A percentile compares a stretch with the other conserved stretches of the same genome.
Evolutionary conservation across 2,888 invertebrate genomes (phyloP).

Genomic region (Smittia sp.): DNA sequence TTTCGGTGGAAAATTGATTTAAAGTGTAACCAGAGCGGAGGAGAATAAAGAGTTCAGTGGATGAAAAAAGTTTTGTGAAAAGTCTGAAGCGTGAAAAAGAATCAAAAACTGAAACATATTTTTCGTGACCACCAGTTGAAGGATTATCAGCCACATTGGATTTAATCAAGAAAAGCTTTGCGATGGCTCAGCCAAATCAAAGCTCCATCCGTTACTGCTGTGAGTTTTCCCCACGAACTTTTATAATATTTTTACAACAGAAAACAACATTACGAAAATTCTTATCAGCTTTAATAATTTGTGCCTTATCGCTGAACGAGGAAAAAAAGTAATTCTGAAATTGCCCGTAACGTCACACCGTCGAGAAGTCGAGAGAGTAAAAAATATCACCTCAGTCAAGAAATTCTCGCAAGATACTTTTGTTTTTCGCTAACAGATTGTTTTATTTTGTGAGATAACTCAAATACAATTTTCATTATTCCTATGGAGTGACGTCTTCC

Average conservation of each 20-base stretch:
- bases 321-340: conserved; percentile 37
- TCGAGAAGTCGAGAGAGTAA: conserved; percentile 18
- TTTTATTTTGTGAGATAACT: conserved; percentile 33
- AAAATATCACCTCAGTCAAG: background rate
- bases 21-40: background rate
- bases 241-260: background rate
- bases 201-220: conserved; percentile 54
- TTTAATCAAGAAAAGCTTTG: conserved; percentile 42
- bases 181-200: conserved; percentile 50
- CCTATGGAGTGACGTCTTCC: background rate
- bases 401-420: conserved; percentile 27
- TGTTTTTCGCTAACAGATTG: conserved; percentile 37
- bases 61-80: background rate
- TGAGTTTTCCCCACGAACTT: conserved; percentile 47
- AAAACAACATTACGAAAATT: conserved; percentile 16
- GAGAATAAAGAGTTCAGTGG: conserved; percentile 4
- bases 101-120: conserved; percentile 24
- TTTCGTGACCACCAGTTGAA: conserved; percentile 30
- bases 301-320: conserved; percentile 8
- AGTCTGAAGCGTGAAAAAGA: background rate
- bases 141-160: conserved; percentile 37
- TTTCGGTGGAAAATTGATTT: conserved; percentile 19
- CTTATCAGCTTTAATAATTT: conserved; percentile 36
- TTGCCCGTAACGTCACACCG: conserved; percentile 38
- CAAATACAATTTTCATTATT: conserved; percentile 1